phyloP scores from a whole-genome alignment of 2,797 vertebrate species.

The Potorous gilbertii region DNA sequence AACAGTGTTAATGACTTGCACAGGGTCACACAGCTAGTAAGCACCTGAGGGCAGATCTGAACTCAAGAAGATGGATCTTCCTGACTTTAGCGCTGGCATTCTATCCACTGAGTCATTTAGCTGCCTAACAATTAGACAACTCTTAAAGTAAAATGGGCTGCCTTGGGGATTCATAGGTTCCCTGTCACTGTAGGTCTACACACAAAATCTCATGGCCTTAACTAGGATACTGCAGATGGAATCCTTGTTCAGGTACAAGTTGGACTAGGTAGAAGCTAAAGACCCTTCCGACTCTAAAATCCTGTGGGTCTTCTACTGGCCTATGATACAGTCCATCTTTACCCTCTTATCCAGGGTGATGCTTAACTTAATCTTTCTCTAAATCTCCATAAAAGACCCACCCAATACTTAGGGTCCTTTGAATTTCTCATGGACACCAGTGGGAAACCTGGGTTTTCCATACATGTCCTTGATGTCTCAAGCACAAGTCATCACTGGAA shows the following conservation, averaged over 20 bases:
- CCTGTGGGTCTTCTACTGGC: neutral
- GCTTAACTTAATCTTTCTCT: neutral
- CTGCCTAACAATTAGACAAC: neutral
- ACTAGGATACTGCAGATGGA: neutral
- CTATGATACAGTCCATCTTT: neutral
- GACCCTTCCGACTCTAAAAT: neutral
- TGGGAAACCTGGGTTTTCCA: neutral
- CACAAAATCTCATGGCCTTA: neutral
- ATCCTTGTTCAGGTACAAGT: neutral
- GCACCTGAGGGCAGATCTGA: neutral
- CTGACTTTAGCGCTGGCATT: neutral
- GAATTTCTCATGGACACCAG: neutral
- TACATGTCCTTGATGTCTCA: neutral
- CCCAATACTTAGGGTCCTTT: neutral
- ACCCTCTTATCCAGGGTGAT: neutral
- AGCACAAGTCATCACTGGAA: neutral
- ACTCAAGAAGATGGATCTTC: neutral
- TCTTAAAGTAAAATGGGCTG: neutral
- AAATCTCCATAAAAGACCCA: neutral
- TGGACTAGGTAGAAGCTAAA: neutral
- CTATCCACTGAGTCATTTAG: neutral
- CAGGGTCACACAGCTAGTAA: rapidly evolving
- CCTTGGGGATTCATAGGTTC: neutral
- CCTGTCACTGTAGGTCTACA: neutral
- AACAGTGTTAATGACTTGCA: rapidly evolving